phyloP scores from a whole-genome alignment of 1,140 invertebrate genomes.

The Cyclina sinensis region DNA sequence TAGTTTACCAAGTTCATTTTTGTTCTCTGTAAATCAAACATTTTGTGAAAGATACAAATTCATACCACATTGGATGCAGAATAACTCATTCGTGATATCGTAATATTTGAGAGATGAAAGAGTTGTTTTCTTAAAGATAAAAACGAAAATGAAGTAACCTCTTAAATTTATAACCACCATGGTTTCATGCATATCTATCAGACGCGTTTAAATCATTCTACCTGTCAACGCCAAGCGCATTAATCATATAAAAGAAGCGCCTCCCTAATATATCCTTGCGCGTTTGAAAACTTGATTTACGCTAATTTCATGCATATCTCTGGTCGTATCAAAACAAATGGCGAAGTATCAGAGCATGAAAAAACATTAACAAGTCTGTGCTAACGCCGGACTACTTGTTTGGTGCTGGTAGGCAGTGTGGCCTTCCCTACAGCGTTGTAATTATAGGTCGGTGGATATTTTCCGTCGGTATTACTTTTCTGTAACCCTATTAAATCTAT shows the following conservation, averaged over 20 bases:
- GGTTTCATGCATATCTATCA: conserved; percentile 62
- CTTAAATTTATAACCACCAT: conserved; percentile 57
- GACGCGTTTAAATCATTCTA: conserved; percentile 46
- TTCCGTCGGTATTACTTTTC: background rate
- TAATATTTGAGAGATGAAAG: conserved; percentile 61
- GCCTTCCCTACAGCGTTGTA: conserved; percentile 44
- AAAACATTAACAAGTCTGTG: conserved; percentile 36
- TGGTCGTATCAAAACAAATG: conserved; percentile 46
- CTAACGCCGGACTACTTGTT: conserved; percentile 48
- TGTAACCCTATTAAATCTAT: too few relatives aligned
- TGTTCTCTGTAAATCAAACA: conserved; percentile 43
- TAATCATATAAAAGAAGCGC: conserved; percentile 59
- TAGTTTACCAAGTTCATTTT: conserved; percentile 48
- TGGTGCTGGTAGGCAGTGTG: conserved; percentile 4
- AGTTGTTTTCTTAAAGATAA: conserved; percentile 60
- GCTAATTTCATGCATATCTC: conserved; percentile 59
- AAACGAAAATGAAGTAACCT: conserved; percentile 64
- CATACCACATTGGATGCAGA: conserved; percentile 58
- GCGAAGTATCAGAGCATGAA: conserved; percentile 40
- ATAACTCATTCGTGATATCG: conserved; percentile 63
- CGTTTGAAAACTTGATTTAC: conserved; percentile 53
- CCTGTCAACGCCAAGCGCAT: conserved; percentile 36
- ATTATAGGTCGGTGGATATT: background rate
- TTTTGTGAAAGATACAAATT: conserved; percentile 64
- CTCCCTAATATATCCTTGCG: conserved; percentile 61